phyloP scores from a whole-genome alignment of 1,140 invertebrate species.

The Zelostemma sp. region DNA sequence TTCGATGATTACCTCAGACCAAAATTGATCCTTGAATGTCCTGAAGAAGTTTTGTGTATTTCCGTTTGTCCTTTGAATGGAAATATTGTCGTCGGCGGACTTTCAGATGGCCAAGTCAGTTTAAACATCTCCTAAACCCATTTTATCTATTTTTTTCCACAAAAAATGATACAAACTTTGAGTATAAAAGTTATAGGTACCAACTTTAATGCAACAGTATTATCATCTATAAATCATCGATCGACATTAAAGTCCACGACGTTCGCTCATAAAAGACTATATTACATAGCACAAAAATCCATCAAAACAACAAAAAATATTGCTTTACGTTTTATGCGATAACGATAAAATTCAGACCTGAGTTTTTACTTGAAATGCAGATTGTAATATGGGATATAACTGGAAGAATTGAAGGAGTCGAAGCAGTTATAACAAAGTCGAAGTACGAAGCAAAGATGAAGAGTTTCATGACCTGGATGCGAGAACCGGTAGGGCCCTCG shows the following conservation, averaged over 20 bases:
- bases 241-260: too few relatives aligned
- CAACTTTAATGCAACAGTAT: too few relatives aligned
- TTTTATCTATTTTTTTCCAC: too few relatives aligned
- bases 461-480: constrained; percentile 78
- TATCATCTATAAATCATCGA: too few relatives aligned
- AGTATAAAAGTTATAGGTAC: neutral
- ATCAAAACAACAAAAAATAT: too few relatives aligned
- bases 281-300: too few relatives aligned
- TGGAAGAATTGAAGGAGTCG: constrained; percentile 75
- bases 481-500: constrained; percentile 71
- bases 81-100: constrained; percentile 79
- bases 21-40: constrained; percentile 78
- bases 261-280: too few relatives aligned
- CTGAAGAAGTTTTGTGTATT: constrained; percentile 75
- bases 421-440: constrained; percentile 73
- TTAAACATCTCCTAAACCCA: too few relatives aligned
- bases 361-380: constrained; percentile 58
- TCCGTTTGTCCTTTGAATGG: constrained; percentile 78
- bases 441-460: constrained; percentile 75
- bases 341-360: too few relatives aligned
- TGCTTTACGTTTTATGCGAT: too few relatives aligned
- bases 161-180: neutral
- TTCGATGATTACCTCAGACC: constrained; percentile 78
- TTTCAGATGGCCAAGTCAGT: constrained; percentile 74
- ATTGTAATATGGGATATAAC: constrained; percentile 81